Conservation (phyloP, 2,113 vertebrate genomes). For the Rallus limicola region DNA sequence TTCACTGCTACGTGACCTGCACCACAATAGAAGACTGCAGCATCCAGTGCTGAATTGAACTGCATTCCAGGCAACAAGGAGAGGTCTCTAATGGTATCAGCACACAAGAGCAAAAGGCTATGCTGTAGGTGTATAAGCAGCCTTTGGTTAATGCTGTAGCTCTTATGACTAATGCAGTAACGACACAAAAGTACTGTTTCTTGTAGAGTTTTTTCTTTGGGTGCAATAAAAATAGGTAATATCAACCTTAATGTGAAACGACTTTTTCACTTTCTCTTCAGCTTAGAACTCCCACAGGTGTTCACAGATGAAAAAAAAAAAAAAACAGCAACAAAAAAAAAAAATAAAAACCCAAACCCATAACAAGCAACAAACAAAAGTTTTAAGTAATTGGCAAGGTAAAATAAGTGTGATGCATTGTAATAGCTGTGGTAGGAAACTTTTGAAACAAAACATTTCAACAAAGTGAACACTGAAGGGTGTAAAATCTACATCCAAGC, state of each 20-base stretch:
- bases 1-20: slow-evolving; percentile 80
- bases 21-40: slow-evolving; percentile 75
- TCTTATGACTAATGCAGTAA: slow-evolving; percentile 3
- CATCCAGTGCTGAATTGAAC: slow-evolving; percentile 50
- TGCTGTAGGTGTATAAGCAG: background rate
- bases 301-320: background rate
- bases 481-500: background rate
- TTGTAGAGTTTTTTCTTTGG: background rate
- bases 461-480: background rate
- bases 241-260: background rate
- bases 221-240: background rate
- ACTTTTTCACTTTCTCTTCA: background rate
- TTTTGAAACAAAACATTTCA: background rate
- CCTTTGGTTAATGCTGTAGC: slow-evolving; percentile 10
- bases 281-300: background rate
- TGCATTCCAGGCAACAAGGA: slow-evolving; percentile 32
- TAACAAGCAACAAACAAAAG: background rate
- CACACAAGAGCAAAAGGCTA: slow-evolving; percentile 41
- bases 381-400: background rate
- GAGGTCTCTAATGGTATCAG: slow-evolving; percentile 19
- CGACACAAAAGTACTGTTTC: background rate
- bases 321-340: background rate
- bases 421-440: background rate
- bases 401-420: background rate
- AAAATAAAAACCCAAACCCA: background rate